Conservation (phyloP, 2,113 vertebrate species). For the Serinus canaria region DNA sequence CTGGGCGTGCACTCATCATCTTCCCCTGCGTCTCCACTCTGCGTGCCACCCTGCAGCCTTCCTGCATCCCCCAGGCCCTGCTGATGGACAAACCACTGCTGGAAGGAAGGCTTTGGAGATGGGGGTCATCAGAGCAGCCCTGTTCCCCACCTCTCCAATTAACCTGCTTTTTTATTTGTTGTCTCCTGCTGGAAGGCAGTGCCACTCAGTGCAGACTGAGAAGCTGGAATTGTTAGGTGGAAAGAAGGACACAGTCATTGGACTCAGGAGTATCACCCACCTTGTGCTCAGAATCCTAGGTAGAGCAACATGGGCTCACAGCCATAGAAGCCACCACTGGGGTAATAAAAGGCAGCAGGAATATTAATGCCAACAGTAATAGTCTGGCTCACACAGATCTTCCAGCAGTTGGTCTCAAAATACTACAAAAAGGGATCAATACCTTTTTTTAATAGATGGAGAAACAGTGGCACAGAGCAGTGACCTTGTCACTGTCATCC, state of each 20-base stretch:
- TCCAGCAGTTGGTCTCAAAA: neutral
- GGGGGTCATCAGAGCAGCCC: neutral
- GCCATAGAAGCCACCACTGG: neutral
- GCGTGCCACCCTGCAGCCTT: accelerated
- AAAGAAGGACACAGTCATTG: neutral
- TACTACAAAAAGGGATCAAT: neutral
- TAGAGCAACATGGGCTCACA: neutral
- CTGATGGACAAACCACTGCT: neutral
- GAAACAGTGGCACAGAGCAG: neutral
- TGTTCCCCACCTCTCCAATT: neutral
- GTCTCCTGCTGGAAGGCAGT: neutral
- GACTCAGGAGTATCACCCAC: neutral
- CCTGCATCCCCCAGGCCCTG: neutral
- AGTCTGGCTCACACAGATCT: neutral
- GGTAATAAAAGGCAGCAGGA: neutral
- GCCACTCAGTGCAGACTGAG: neutral
- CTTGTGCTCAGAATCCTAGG: neutral
- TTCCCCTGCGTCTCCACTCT: neutral
- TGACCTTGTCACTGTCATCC: neutral
- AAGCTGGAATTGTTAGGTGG: neutral
- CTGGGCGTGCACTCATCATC: accelerated
- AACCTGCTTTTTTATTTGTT: neutral
- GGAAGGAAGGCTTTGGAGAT: neutral
- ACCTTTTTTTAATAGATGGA: neutral
- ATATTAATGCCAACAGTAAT: neutral